A percentile compares a stretch with the other conserved stretches of the same genome.
phyloP scores from a whole-genome alignment of 92 coral and sea anemone genomes.

The Porites rus region DNA sequence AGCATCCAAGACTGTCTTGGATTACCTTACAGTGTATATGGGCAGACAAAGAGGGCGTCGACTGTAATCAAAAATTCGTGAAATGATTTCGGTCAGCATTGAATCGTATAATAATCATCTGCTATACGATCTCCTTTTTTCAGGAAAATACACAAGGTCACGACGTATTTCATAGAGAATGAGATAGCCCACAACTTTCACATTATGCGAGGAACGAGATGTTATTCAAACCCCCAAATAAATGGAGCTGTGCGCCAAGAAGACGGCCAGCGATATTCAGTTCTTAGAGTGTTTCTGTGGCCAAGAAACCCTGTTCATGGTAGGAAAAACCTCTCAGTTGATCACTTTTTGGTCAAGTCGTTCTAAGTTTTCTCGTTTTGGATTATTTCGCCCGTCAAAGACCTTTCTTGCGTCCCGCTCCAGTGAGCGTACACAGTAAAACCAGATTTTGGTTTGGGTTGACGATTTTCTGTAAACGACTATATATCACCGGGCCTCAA shows the following conservation, averaged over 20 bases:
- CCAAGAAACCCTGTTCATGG: constrained; percentile 88
- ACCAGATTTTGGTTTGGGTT: no score
- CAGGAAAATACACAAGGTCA: constrained; percentile 78
- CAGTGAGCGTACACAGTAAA: no score
- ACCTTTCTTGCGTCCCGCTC: no score
- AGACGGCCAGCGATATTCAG: constrained; percentile 13
- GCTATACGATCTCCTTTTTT: background rate
- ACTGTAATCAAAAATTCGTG: no score
- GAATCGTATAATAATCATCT: background rate
- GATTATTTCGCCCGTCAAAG: no score
- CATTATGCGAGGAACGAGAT: constrained; percentile 74
- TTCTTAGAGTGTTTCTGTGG: constrained; percentile 84
- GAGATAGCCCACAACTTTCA: constrained; percentile 95
- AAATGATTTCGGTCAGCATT: background rate
- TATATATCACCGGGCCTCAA: no score
- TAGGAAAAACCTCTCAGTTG: constrained; percentile 17
- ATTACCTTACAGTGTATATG: no score
- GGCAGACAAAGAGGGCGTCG: no score
- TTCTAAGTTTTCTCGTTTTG: no score
- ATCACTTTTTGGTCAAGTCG: no score
- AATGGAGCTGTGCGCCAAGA: constrained; percentile 26
- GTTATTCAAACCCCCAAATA: background rate
- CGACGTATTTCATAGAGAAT: constrained; percentile 79
- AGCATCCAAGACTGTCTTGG: no score
- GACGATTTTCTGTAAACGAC: no score